Evolutionary conservation across 2,888 invertebrate genomes (phyloP).

Genomic region (Crioceris asparagi): DNA sequence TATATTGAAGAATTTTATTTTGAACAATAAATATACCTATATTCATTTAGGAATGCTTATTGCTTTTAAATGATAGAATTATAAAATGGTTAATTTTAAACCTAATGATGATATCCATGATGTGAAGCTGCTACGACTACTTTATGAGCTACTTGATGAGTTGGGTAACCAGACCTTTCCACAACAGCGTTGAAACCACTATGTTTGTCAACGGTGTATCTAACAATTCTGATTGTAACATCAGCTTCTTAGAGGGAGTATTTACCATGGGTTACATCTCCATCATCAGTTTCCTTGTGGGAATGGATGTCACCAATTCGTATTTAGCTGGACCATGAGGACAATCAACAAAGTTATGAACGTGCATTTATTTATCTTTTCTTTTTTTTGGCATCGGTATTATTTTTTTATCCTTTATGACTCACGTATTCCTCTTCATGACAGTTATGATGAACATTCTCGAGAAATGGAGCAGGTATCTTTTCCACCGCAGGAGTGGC

Average conservation of each 20-base stretch:
- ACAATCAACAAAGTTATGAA: too few relatives aligned
- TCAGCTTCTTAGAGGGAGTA: constrained; percentile 48
- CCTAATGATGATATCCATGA: too few relatives aligned
- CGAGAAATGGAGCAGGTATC: constrained; percentile 10
- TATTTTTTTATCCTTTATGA: too few relatives aligned
- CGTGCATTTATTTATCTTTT: too few relatives aligned
- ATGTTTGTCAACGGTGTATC: constrained; percentile 47
- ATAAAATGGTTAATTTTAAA: too few relatives aligned
- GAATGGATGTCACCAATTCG: constrained; percentile 48
- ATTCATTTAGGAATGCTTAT: too few relatives aligned
- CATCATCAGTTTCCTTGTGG: constrained; percentile 44
- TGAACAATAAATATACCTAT: too few relatives aligned
- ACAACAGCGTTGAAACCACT: constrained; percentile 41
- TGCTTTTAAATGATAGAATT: too few relatives aligned
- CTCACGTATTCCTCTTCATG: constrained; percentile 11
- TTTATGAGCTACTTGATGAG: too few relatives aligned
- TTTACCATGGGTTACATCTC: constrained; percentile 44
- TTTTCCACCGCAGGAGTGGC: constrained; percentile 11
- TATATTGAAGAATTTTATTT: too few relatives aligned
- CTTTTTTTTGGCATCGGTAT: too few relatives aligned
- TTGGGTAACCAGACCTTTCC: constrained; percentile 39
- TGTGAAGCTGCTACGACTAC: too few relatives aligned
- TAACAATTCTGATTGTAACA: constrained; percentile 45
- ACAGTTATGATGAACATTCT: constrained; percentile 2
- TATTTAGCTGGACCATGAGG: constrained; percentile 43